These are phyloP conservation scores for Mycogona germanica DNA, from an alignment of 2,888 invertebrate species.

Conservation along the genomic window DNA sequence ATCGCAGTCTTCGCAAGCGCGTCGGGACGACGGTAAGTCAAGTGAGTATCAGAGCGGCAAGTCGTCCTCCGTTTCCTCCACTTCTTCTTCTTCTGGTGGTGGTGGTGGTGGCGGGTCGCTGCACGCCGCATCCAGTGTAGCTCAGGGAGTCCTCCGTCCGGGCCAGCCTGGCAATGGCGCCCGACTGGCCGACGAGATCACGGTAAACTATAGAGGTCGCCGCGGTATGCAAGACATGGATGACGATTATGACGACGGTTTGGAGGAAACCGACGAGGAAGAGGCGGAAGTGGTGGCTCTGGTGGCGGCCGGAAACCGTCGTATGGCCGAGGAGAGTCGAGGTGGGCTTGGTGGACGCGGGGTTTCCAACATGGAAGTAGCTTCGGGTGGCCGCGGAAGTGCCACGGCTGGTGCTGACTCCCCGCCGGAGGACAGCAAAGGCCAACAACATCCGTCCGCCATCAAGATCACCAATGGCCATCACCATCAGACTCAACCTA, in stretches of 20 bases:
- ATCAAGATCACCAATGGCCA: too few relatives aligned
- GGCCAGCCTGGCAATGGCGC: slow-evolving; percentile 4
- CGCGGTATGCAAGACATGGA: neutral
- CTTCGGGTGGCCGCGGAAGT: neutral
- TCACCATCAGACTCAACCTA: too few relatives aligned
- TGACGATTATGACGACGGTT: neutral
- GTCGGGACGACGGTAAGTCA: slow-evolving; percentile 19
- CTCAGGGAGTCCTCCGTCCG: slow-evolving; percentile 5
- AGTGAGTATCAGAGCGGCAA: slow-evolving; percentile 20
- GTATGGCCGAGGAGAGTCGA: slow-evolving; percentile 17
- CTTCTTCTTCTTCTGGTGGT: too few relatives aligned
- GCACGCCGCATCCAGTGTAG: slow-evolving; percentile 8
- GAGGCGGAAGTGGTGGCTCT: slow-evolving; percentile 11
- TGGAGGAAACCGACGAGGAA: slow-evolving; percentile 16
- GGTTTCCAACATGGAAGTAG: neutral
- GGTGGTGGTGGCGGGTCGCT: too few relatives aligned
- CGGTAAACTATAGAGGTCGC: slow-evolving; percentile 8
- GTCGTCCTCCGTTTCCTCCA: neutral
- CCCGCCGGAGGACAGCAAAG: too few relatives aligned
- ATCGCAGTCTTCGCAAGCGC: slow-evolving; percentile 6
- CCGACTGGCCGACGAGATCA: too few relatives aligned
- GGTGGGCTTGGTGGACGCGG: neutral
- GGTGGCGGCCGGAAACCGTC: slow-evolving; percentile 22
- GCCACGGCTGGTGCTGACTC: neutral
- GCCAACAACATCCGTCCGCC: too few relatives aligned